Base-by-base conservation (phyloP, 1,140 invertebrate species). In the Polyergus mexicanus region DNA sequence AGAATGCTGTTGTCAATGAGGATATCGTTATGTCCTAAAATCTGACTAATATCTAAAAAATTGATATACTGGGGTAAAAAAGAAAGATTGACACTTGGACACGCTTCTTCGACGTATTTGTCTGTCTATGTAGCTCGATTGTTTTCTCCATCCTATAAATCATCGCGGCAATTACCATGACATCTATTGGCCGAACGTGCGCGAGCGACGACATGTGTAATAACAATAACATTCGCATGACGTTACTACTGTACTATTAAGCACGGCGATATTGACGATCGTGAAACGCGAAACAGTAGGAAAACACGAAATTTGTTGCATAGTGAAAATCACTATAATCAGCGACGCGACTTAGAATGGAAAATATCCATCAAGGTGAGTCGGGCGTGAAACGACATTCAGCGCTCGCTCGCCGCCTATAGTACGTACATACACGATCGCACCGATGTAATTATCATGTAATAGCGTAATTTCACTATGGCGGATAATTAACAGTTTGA, bases 291-390 rank as follows among this genome's bases (percentile, higher is more conserved):
- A 32, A 28, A 32, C 32, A 28, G 32, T 63, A 13, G 38, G 66
- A 28, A 51, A 51, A 65, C 56, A 69, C 84, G 84, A 80, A 89
- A 89, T 89, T 89, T 58, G 81, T 88, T 72, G 74, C 60, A 75
- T 22, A 16, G 58, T 25, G 69, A 63, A 58, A 56, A 81, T 81
- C 41, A 68, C 66, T 85, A 83, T 76, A 74, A 89, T 85, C 86
- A 71, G 51, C 54, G 63, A 69, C 51, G 58, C 44, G 60, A 60
- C 65, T 80, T 58, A 47, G 44, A 83, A 74, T 86, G 89, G 88
- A 88, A 90, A 90, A 90, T 90, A 90, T 90, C 74, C 84, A 88
- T 84, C 76, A 88, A 89, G 89, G 89, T 90, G 88, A 90, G 65
- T 90, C 88, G 84, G 86, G 77, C 89, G 89, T 87, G 85, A 89